A percentile compares a stretch with the other conserved stretches of the same genome.
These are phyloP conservation scores for Lamellibrachia columna DNA, from an alignment of 2,888 invertebrate genomes.

Conservation along the genomic window DNA sequence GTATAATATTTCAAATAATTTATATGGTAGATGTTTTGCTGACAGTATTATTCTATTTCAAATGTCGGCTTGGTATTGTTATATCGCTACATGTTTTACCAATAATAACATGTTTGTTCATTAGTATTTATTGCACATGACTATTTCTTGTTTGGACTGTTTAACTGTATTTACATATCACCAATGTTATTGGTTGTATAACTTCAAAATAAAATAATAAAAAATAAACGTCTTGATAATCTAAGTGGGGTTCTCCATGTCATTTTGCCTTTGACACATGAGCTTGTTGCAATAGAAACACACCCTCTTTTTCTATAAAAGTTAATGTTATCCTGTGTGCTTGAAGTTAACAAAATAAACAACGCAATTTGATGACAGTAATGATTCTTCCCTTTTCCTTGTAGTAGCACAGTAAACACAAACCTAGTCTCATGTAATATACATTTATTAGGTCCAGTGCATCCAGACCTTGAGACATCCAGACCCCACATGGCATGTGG, in stretches of 20 bases:
- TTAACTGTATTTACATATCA: neutral
- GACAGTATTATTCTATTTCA: neutral
- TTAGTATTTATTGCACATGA: neutral
- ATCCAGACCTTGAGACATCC: neutral
- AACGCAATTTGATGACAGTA: too few relatives aligned
- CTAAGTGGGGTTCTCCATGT: neutral
- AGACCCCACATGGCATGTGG: neutral
- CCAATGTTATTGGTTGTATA: neutral
- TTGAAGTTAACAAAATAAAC: too few relatives aligned
- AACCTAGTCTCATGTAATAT: neutral
- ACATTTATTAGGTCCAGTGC: neutral
- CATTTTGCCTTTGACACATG: neutral
- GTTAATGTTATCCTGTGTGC: too few relatives aligned
- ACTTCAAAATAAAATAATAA: neutral
- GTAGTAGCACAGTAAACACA: neutral
- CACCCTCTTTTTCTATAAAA: too few relatives aligned
- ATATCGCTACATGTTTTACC: neutral
- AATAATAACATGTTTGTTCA: neutral
- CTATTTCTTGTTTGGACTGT: neutral
- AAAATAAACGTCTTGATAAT: neutral
- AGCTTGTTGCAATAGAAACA: neutral
- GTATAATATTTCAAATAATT: neutral
- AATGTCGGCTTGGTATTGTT: neutral
- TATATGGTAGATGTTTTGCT: neutral
- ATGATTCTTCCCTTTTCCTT: too few relatives aligned